These are phyloP conservation scores for Callorhinus ursinus DNA, from an alignment of 2,113 vertebrate species.

Conservation along the genomic window DNA sequence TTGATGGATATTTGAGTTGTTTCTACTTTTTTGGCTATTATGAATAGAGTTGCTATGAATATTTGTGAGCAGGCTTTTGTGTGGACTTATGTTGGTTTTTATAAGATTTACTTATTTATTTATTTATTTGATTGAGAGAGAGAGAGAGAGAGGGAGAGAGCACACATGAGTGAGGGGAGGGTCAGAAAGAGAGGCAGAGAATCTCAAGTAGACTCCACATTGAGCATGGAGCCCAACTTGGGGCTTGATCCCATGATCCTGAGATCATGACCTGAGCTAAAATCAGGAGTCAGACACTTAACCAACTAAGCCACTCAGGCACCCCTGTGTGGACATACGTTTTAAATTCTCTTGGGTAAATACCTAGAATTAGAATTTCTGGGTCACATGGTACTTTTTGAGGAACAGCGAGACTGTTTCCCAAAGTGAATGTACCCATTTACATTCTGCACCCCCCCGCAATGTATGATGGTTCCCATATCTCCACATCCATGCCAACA, in stretches of 20 bases:
- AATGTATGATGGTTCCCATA: neutral
- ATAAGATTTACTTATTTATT: neutral
- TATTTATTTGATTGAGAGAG: neutral
- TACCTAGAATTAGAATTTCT: neutral
- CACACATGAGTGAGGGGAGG: neutral
- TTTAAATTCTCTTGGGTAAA: neutral
- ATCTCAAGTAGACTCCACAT: neutral
- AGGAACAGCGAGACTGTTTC: neutral
- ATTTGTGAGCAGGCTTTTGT: slow-evolving; percentile 27
- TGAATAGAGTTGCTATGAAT: neutral
- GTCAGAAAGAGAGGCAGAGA: neutral
- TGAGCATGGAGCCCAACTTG: neutral
- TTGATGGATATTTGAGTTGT: neutral
- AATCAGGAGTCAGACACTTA: neutral
- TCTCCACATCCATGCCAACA: neutral
- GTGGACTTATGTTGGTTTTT: neutral
- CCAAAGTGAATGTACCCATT: neutral
- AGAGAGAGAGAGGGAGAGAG: too few species aligned
- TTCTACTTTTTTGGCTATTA: slow-evolving; percentile 29
- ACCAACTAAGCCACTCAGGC: neutral
- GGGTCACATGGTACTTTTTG: neutral
- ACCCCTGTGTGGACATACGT: neutral
- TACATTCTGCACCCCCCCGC: neutral
- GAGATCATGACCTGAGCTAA: neutral
- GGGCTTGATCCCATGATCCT: neutral